phyloP scores from a whole-genome alignment of 2,888 invertebrate species.

The Andrena bicolor region DNA sequence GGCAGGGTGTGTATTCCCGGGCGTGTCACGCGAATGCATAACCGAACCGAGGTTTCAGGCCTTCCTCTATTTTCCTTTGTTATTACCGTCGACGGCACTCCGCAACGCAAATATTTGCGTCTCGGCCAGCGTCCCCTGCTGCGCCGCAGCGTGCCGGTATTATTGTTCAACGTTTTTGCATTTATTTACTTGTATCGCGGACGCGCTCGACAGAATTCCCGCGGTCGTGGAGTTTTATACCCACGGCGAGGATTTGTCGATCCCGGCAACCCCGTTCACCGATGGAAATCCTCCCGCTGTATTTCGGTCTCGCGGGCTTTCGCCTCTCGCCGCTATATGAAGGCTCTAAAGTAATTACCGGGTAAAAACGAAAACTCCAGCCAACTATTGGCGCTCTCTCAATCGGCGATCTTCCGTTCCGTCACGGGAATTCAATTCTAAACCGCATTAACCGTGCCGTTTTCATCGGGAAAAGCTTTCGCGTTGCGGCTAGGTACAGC shows the following conservation, averaged over 20 bases:
- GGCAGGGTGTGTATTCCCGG: conserved; percentile 44
- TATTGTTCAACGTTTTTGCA: conserved; percentile 56
- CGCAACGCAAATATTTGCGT: conserved; percentile 71
- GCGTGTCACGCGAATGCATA: conserved; percentile 60
- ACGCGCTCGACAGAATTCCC: conserved; percentile 29
- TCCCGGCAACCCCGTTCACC: neutral
- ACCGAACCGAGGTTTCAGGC: conserved; percentile 32
- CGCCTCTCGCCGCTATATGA: conserved; percentile 9
- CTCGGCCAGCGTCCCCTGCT: conserved; percentile 7
- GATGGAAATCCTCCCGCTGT: conserved; percentile 32
- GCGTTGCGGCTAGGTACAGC: neutral
- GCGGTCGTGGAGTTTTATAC: conserved; percentile 25
- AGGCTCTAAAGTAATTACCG: conserved; percentile 46
- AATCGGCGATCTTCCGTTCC: conserved; percentile 11
- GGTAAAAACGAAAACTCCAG: conserved; percentile 48
- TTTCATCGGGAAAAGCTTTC: conserved; percentile 29
- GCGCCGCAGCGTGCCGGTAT: conserved; percentile 31
- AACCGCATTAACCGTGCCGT: conserved; percentile 34
- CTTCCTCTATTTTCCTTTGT: conserved; percentile 72
- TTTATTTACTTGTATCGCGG: conserved; percentile 64
- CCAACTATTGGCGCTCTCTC: conserved; percentile 35
- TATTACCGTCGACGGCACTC: conserved; percentile 72
- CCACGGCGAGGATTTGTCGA: conserved; percentile 22
- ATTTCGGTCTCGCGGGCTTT: conserved; percentile 11
- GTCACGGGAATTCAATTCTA: conserved; percentile 44